Conservation (phyloP, 2,113 vertebrate genomes). For the Rhadina sibilatrix region DNA sequence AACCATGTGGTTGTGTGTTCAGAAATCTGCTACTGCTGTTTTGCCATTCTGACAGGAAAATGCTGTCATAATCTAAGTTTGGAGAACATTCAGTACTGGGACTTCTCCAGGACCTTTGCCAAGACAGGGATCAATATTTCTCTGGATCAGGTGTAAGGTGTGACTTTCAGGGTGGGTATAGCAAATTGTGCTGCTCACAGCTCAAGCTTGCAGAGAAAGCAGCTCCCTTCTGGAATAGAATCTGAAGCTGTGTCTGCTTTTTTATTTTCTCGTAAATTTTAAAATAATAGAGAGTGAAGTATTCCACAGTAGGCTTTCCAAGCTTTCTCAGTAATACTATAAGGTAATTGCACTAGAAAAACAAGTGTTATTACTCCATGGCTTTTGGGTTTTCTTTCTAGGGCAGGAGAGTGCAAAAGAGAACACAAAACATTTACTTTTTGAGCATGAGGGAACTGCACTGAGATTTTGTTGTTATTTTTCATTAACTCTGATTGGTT, state of each 20-base stretch:
- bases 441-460: background rate
- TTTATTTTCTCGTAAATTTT: background rate
- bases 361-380: background rate
- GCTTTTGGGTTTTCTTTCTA: background rate
- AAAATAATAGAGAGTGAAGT: background rate
- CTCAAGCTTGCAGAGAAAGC: background rate
- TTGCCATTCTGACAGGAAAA: background rate
- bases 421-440: background rate
- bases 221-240: background rate
- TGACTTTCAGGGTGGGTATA: background rate
- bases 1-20: background rate
- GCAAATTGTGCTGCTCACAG: background rate
- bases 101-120: background rate
- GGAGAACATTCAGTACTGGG: background rate
- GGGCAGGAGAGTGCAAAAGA: background rate
- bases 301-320: background rate
- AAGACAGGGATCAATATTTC: background rate
- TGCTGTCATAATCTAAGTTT: background rate
- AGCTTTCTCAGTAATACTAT: background rate
- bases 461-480: background rate
- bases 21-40: background rate
- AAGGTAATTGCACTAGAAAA: background rate
- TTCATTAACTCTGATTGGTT: background rate
- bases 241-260: background rate
- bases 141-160: background rate